phyloP scores from a whole-genome alignment of 2,888 invertebrate species.

The Ophonus ardosiacus region DNA sequence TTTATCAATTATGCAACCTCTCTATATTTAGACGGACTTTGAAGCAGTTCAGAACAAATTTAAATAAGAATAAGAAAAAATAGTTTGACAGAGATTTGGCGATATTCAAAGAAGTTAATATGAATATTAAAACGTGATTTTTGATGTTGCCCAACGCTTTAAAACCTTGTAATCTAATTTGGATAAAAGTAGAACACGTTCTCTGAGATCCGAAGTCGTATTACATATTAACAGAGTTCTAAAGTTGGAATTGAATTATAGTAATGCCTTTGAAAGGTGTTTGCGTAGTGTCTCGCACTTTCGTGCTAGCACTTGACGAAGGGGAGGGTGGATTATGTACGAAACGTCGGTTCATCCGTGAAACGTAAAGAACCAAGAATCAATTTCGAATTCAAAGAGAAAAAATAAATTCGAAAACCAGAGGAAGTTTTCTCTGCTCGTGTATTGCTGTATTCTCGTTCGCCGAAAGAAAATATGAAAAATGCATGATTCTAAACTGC shows the following conservation, averaged over 20 bases:
- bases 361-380: conserved; percentile 62
- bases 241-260: conserved; percentile 59
- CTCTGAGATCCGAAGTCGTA: conserved; percentile 49
- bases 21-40: no score
- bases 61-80: no score
- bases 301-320: not conserved
- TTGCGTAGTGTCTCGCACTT: conserved; percentile 44
- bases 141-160: conserved; percentile 11
- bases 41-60: no score
- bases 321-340: conserved; percentile 56
- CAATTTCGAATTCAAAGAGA: conserved; percentile 63
- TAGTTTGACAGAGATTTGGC: no score
- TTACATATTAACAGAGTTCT: conserved; percentile 60
- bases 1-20: no score
- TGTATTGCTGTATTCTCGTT: conserved; percentile 61
- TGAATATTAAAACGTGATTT: conserved; percentile 7
- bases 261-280: conserved; percentile 58
- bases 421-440: conserved; percentile 44
- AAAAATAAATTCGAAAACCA: conserved; percentile 63
- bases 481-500: conserved; percentile 67
- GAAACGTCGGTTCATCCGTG: conserved; percentile 62
- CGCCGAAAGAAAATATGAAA: conserved; percentile 66
- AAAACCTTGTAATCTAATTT: conserved; percentile 40
- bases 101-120: not conserved
- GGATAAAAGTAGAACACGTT: conserved; percentile 17